phyloP scores from a whole-genome alignment of 2,888 invertebrate genomes.

The Noctua janthina region DNA sequence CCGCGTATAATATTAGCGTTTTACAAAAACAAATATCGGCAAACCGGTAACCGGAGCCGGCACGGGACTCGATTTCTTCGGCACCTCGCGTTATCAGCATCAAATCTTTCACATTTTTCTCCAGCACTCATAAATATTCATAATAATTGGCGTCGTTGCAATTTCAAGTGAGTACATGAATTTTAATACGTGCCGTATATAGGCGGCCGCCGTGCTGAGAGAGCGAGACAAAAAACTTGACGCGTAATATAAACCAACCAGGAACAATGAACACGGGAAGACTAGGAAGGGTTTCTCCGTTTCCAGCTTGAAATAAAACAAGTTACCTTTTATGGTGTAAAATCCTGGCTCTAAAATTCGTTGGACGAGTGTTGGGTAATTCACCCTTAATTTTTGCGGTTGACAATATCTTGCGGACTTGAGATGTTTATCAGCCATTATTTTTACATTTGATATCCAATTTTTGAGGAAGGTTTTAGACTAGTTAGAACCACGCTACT shows the following conservation, averaged over 20 bases:
- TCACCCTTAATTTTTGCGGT: conserved; percentile 57
- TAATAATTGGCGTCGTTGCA: conserved; percentile 73
- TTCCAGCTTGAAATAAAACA: conserved; percentile 52
- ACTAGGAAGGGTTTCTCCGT: conserved; percentile 67
- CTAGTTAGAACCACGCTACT: not conserved
- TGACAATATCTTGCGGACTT: conserved; percentile 36
- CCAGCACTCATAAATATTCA: conserved; percentile 81
- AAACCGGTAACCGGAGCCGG: conserved; percentile 64
- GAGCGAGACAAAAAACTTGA: conserved; percentile 72
- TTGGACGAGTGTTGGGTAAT: conserved; percentile 46
- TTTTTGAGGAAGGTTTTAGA: not conserved
- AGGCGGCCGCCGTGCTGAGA: conserved; percentile 59
- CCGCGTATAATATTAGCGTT: conserved; percentile 59
- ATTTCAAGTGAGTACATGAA: conserved; percentile 79
- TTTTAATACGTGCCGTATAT: conserved; percentile 80
- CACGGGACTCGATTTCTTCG: conserved; percentile 71
- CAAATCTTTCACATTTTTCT: conserved; percentile 79
- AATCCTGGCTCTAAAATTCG: conserved; percentile 55
- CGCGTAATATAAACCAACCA: conserved; percentile 58
- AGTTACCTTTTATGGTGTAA: conserved; percentile 57
- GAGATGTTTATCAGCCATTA: conserved; percentile 48
- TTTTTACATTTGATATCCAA: not conserved
- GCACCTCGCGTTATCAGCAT: conserved; percentile 74
- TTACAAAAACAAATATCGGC: conserved; percentile 75
- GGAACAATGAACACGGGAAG: conserved; percentile 72